Base-by-base conservation (phyloP, 2,113 vertebrate species). In the Scalopus aquaticus region DNA sequence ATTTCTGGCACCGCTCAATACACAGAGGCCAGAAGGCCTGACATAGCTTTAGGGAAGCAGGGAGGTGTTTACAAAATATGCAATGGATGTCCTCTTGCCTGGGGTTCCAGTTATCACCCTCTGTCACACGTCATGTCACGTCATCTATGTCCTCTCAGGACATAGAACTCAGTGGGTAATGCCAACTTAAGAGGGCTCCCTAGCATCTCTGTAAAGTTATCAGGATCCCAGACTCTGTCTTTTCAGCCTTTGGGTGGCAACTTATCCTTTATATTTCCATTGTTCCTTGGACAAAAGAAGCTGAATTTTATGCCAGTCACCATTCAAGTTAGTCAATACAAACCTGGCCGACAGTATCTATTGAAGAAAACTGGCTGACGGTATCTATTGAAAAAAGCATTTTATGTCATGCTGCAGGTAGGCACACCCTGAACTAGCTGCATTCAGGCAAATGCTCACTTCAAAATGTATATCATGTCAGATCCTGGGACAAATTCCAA, bases 201-300 rank as follows among this genome's bases (percentile, higher is more conserved):
- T 54, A 5, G 30, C 0, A 0, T 72, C 1, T 49, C 46, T 54
- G 13, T 44, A 72, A 82, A 90, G 35, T 69, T 42, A 30, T 37
- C 44, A 78, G 51, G 42, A 64, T 51, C 49, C 26, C 42, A 70
- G 64, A 20, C 11, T 5, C 37, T n/a, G 9, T 95, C 82, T 72
- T 82, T 95, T 72, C 26, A 62, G 58, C 72, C 16, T 72, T 88
- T 83, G n/a, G 28, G 35, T 56, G 30, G 56, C 35, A 94, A 91
- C 13, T 35, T 84, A 11, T 37, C 9, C 19, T 94, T 88, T 77
- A 30, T 1, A n/a, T 81, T 90, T 65, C 20, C 12, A 77, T 56
- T 81, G 54, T 64, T 16, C 17, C 70, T 77, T 72, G 42, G 67
- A 83, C 42, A 88, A 84, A 91, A 46, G 24, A 65, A 39, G 67